A percentile compares a stretch with the other conserved stretches of the same genome.
These are phyloP conservation scores for Napeogenes inachia DNA, from an alignment of 2,888 invertebrate genomes.

Conservation along the genomic window DNA sequence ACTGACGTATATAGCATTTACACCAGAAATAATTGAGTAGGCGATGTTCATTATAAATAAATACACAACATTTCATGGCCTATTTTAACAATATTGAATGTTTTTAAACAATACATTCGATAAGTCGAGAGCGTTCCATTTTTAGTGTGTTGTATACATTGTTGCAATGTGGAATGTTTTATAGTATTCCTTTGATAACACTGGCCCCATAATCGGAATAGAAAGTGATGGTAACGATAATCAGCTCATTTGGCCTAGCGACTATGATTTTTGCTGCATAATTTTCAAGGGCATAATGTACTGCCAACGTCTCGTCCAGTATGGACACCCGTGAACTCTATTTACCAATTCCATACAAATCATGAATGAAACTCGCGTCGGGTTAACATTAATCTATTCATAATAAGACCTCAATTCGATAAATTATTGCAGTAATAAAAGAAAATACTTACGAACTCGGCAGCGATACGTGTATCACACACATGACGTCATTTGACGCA, in stretches of 20 bases:
- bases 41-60: constrained; percentile 13
- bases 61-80: constrained; percentile 22
- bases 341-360: constrained; percentile 46
- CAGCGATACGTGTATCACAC: constrained; percentile 77
- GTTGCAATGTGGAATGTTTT: constrained; percentile 59
- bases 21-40: constrained; percentile 8
- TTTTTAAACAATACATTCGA: constrained; percentile 64
- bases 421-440: constrained; percentile 68
- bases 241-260: constrained; percentile 47
- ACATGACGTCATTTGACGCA: constrained; percentile 79
- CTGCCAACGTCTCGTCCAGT: constrained; percentile 38
- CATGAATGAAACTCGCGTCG: constrained; percentile 66
- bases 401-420: constrained; percentile 46
- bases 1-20: constrained; percentile 8
- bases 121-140: constrained; percentile 65
- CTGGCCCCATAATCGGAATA: constrained; percentile 47
- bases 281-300: constrained; percentile 74
- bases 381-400: constrained; percentile 46
- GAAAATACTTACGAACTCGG: constrained; percentile 76
- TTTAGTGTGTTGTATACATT: constrained; percentile 52
- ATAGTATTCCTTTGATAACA: constrained; percentile 35
- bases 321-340: constrained; percentile 40
- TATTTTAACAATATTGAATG: constrained; percentile 34
- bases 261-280: constrained; percentile 73
- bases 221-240: constrained; percentile 48